Conservation (phyloP, 2,113 vertebrate species). For the Isurus oxyrinchus region DNA sequence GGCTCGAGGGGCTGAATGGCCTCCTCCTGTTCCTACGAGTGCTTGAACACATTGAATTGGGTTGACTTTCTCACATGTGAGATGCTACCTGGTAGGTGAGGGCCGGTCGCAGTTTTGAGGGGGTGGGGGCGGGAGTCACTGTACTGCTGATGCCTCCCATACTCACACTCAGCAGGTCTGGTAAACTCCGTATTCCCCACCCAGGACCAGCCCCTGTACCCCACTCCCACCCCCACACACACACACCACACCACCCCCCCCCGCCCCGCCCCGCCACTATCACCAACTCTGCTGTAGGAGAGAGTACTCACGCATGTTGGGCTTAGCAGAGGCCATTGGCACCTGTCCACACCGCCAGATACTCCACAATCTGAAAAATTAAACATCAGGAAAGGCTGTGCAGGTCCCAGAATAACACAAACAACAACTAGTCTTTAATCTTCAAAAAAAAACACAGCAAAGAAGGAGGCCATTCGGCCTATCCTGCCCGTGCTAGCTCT, state of each 20-base stretch:
- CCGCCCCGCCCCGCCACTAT: too few relatives aligned
- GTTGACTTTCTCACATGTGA: not conserved
- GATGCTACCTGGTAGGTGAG: not conserved
- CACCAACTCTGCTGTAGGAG: not conserved
- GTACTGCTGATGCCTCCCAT: not conserved
- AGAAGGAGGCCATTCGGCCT: too few relatives aligned
- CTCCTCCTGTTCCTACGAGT: not conserved
- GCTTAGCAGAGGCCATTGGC: not conserved
- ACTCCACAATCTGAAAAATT: not conserved
- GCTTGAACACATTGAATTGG: not conserved
- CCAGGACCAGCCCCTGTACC: too few relatives aligned
- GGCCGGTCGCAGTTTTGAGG: not conserved
- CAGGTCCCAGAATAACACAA: not conserved
- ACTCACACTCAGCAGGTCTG: not conserved
- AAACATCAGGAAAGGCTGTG: not conserved
- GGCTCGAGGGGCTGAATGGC: not conserved
- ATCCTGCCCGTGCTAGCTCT: too few relatives aligned
- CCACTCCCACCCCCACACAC: not conserved
- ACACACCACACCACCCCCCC: too few relatives aligned
- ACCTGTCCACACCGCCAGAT: not conserved
- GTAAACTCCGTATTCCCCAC: fast-evolving
- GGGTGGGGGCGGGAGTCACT: not conserved
- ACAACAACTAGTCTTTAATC: not conserved
- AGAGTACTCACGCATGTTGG: not conserved
- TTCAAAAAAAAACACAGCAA: too few relatives aligned